A percentile compares a stretch with the other conserved stretches of the same genome.
These are phyloP conservation scores for Beris chalybata DNA, from an alignment of 2,888 invertebrate genomes.

Conservation along the genomic window DNA sequence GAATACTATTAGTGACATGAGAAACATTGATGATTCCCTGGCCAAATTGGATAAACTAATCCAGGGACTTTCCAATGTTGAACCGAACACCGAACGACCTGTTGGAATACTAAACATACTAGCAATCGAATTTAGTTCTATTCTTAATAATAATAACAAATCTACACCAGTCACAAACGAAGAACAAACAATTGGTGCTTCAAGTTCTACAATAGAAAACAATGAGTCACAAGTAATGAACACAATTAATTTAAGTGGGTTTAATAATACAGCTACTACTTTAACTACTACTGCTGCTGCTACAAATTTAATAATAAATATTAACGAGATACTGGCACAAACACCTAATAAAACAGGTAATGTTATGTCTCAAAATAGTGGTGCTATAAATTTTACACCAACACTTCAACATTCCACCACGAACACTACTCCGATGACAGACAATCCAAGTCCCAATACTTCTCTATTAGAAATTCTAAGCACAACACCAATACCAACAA, in stretches of 20 bases:
- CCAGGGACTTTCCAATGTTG: background rate
- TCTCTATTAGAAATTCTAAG: conserved; percentile 29
- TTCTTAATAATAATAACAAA: conserved; percentile 15
- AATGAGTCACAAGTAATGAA: conserved; percentile 9
- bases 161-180: background rate
- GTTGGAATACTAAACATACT: conserved; percentile 18
- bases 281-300: conserved; percentile 14
- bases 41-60: conserved; percentile 2
- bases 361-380: conserved; percentile 4
- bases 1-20: background rate
- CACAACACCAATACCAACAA: conserved; percentile 19
- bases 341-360: conserved; percentile 12
- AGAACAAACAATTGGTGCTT: background rate
- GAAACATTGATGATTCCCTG: conserved; percentile 5
- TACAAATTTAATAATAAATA: conserved; percentile 14
- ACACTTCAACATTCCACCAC: conserved; percentile 1
- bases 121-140: conserved; percentile 24
- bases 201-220: background rate
- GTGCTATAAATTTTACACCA: background rate
- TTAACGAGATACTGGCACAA: conserved; percentile 11
- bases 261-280: conserved; percentile 6
- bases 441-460: background rate
- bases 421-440: background rate
- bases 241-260: conserved; percentile 20
- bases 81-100: conserved; percentile 1